Evolutionary conservation across 2,113 vertebrate genomes (phyloP).

Genomic region (Uria aalge): DNA sequence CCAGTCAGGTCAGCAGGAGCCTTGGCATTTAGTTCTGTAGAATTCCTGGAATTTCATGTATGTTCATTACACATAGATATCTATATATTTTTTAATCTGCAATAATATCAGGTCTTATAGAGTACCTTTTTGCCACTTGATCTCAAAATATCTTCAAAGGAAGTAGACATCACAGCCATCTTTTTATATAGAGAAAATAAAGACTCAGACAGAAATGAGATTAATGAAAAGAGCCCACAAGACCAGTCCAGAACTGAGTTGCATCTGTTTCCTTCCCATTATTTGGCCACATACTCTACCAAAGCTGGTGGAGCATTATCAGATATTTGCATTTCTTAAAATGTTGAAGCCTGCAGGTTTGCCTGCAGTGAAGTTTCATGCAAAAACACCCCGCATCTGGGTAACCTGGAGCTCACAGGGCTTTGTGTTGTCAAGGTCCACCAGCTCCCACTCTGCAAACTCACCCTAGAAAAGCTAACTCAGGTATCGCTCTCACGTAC

Average conservation of each 20-base stretch:
- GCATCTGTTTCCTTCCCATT: not conserved
- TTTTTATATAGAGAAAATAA: not conserved
- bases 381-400: not conserved
- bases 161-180: not conserved
- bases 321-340: slow-evolving; percentile 41
- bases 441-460: not conserved
- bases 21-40: not conserved
- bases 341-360: not conserved
- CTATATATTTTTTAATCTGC: not conserved
- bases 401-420: not conserved
- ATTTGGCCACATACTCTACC: not conserved
- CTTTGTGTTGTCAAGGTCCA: not conserved
- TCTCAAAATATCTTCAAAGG: not conserved
- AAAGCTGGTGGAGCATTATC: not conserved
- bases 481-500: rapidly evolving
- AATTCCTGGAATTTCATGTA: not conserved
- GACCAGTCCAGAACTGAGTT: not conserved
- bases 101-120: not conserved
- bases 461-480: not conserved
- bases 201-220: not conserved
- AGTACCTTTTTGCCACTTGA: not conserved
- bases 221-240: not conserved
- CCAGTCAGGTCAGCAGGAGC: not conserved
- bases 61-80: not conserved
- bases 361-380: not conserved